Percentiles rank a stretch among this genome's conserved stretches.
phyloP scores from a whole-genome alignment of 2,888 invertebrate species.

The Hydriomena furcata region DNA sequence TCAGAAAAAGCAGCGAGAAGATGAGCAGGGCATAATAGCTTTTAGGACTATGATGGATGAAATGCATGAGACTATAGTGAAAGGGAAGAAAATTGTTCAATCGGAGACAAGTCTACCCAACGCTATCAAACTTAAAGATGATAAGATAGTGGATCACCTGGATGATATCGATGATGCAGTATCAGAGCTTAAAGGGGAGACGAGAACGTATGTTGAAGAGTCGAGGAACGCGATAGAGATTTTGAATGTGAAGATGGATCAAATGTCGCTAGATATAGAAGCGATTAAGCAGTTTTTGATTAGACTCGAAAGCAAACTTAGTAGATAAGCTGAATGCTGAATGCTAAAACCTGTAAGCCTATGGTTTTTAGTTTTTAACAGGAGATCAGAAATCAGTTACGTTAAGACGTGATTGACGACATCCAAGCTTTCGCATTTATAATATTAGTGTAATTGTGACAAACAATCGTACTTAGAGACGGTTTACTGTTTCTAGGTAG shows the following conservation, averaged over 20 bases:
- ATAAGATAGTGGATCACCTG: slow-evolving; percentile 59
- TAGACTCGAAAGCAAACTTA: slow-evolving; percentile 61
- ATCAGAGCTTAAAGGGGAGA: slow-evolving; percentile 54
- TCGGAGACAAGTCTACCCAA: slow-evolving; percentile 33
- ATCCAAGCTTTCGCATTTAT: no score
- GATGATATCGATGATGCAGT: slow-evolving; percentile 60
- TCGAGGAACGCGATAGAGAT: slow-evolving; percentile 53
- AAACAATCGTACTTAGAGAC: no score
- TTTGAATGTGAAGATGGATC: slow-evolving; percentile 67
- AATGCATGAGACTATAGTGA: slow-evolving; percentile 65
- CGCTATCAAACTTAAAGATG: slow-evolving; percentile 38
- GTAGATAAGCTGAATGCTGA: not conserved
- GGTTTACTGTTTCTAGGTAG: no score
- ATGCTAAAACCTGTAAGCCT: no score
- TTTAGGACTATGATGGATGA: slow-evolving; percentile 63
- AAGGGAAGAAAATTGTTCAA: slow-evolving; percentile 37
- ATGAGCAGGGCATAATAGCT: slow-evolving; percentile 55
- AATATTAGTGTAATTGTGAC: no score
- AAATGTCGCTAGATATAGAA: slow-evolving; percentile 65
- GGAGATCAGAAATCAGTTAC: no score
- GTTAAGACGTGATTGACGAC: no score
- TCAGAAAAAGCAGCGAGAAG: slow-evolving; percentile 65
- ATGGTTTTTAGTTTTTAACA: no score
- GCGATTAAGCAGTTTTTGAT: slow-evolving; percentile 59
- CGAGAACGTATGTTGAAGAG: slow-evolving; percentile 51